phyloP scores from a whole-genome alignment of 2,888 invertebrate species.

The Drosophila monieri region DNA sequence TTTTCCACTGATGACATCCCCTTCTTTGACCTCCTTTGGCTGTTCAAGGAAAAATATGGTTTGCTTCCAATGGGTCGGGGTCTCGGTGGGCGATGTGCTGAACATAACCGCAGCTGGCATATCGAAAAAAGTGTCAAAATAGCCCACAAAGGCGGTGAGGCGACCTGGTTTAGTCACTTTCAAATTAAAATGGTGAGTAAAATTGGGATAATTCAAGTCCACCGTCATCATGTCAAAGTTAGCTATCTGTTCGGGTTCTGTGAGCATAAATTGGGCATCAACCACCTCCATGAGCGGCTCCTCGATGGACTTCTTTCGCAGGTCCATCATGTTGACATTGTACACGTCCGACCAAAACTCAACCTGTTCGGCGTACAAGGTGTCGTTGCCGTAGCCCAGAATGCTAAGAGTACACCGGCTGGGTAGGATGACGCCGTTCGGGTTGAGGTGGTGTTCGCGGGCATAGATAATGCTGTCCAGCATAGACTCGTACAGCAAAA shows the following conservation, averaged over 20 bases:
- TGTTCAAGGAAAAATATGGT: constrained; percentile 91
- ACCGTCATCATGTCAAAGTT: constrained; percentile 92
- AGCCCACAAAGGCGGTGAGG: constrained; percentile 93
- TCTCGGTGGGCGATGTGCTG: constrained; percentile 88
- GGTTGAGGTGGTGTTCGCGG: constrained; percentile 91
- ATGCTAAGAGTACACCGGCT: constrained; percentile 93
- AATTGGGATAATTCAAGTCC: constrained; percentile 89
- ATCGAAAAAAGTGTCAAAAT: constrained; percentile 95
- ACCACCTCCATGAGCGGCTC: constrained; percentile 90
- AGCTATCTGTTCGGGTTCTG: constrained; percentile 87
- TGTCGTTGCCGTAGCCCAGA: constrained; percentile 91
- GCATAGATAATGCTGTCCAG: constrained; percentile 96
- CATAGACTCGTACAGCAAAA: constrained; percentile 98
- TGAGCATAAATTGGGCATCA: constrained; percentile 86
- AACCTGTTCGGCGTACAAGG: constrained; percentile 89
- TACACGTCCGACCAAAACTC: constrained; percentile 97
- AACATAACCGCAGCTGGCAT: constrained; percentile 86
- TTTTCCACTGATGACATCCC: constrained; percentile 87
- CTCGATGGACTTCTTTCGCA: constrained; percentile 92
- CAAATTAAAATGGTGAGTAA: constrained; percentile 89
- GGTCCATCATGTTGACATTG: constrained; percentile 96
- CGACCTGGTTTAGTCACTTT: constrained; percentile 87
- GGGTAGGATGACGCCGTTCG: constrained; percentile 91
- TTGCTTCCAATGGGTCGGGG: constrained; percentile 93
- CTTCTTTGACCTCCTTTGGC: constrained; percentile 88